These are phyloP conservation scores for Geophilus truncorum DNA, from an alignment of 2,888 invertebrate species.

Conservation along the genomic window DNA sequence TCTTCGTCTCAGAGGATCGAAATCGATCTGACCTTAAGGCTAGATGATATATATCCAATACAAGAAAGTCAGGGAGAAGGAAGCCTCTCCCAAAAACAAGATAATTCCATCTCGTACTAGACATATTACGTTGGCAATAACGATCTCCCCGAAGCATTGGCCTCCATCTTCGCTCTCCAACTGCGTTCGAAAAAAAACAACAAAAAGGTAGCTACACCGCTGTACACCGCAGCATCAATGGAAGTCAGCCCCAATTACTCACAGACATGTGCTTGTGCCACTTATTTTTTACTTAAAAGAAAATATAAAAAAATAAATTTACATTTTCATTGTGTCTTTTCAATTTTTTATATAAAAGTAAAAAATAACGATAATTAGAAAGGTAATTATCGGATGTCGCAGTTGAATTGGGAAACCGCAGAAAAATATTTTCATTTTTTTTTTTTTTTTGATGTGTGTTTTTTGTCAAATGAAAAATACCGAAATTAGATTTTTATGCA, in stretches of 20 bases:
- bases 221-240: neutral
- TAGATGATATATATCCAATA: conserved; percentile 27
- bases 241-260: neutral
- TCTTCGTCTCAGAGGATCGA: conserved; percentile 19
- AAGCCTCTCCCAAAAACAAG: conserved; percentile 14
- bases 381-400: too few species aligned
- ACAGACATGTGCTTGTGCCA: neutral
- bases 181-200: neutral
- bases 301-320: too few species aligned
- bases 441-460: too few species aligned
- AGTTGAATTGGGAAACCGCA: too few species aligned
- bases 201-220: neutral
- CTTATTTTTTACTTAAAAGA: neutral
- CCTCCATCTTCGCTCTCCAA: neutral
- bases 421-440: too few species aligned
- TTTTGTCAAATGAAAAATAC: too few species aligned
- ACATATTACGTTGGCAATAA: conserved; percentile 23
- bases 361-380: too few species aligned
- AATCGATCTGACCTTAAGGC: conserved; percentile 21
- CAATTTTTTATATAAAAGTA: too few species aligned
- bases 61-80: neutral
- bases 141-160: conserved; percentile 13
- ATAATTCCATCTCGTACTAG: conserved; percentile 14
- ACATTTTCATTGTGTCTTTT: too few species aligned
- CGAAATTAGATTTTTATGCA: too few species aligned